Base-by-base conservation (phyloP, 2,113 vertebrate genomes). In the Platycercus adscitus region DNA sequence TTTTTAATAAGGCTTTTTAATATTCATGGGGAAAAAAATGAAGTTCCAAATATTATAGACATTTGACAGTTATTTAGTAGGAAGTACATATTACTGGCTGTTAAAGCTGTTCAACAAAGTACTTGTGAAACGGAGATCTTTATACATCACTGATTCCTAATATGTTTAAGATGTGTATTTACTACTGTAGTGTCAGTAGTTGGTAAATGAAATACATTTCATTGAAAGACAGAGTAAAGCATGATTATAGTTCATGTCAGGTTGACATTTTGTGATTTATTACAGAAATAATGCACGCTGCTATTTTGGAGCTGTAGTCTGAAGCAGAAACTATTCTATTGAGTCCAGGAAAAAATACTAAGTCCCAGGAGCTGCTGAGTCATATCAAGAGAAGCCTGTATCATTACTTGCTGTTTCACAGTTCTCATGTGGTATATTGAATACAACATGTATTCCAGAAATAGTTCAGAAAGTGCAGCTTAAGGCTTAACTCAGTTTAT, bases 231-330 rank as follows among this genome's bases (percentile, higher is more conserved):
- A 81, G 69, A 85, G 31, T 63, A 71, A 95, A 89, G 47, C 58
- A 55, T 72, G 7, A 50, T 75, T 66, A 16, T 43, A 87, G n/a
- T 89, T 95, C 73, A 65, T 84, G 25, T 78, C 24, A 86, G 25
- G 66, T 85, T 86, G 91, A 95, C 60, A 82, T 81, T 76, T 82
- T 80, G 5, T 16, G 35, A 90, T 96, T 97, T 92, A 52, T 72
- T 94, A 39, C 55, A 87, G 90, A 96, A 86, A 77, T 95, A 95
- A 92, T 86, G 37, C 50, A 88, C 63, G 80, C 85, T 80, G 84
- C 71, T 83, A 4, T 65, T 92, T 95, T 91, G 46, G 65, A 96
- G 93, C 70, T 56, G 25, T 77, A 94, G 39, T 88, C 39, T 86
- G 75, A 88, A 84, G 39, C 21, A 89, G 66, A 94, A 96, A 92